phyloP scores from a whole-genome alignment of 2,888 invertebrate species.

The Hemistola chrysoprasaria region DNA sequence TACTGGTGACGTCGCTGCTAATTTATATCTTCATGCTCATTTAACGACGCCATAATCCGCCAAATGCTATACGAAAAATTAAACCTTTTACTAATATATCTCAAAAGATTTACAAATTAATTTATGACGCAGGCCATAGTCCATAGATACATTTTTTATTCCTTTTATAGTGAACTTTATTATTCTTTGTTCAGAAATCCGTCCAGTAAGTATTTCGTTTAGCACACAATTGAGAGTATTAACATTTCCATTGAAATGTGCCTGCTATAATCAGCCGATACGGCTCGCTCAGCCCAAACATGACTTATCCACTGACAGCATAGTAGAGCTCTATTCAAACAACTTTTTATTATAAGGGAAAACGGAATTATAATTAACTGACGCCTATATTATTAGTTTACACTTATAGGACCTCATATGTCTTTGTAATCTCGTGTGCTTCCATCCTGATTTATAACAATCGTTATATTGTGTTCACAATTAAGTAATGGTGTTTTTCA shows the following conservation, averaged over 20 bases:
- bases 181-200: conserved; percentile 61
- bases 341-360: conserved; percentile 27
- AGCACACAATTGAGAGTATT: conserved; percentile 73
- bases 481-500: conserved; percentile 58
- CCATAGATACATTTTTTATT: conserved; percentile 54
- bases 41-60: conserved; percentile 60
- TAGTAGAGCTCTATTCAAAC: conserved; percentile 26
- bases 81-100: conserved; percentile 55
- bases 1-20: conserved; percentile 57
- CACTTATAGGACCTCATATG: conserved; percentile 26
- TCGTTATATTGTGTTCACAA: conserved; percentile 46
- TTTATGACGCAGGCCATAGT: conserved; percentile 57
- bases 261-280: conserved; percentile 51
- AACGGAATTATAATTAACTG: conserved; percentile 17
- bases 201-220: conserved; percentile 64
- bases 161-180: conserved; percentile 59
- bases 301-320: conserved; percentile 29
- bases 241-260: conserved; percentile 70
- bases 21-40: conserved; percentile 79
- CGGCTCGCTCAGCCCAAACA: conserved; percentile 49
- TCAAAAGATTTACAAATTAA: conserved; percentile 65
- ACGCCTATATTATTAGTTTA: conserved; percentile 32
- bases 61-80: conserved; percentile 53
- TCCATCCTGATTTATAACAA: conserved; percentile 54
- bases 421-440: conserved; percentile 40